phyloP scores from a whole-genome alignment of 2,888 invertebrate genomes.

The Plagiodera versicolora region DNA sequence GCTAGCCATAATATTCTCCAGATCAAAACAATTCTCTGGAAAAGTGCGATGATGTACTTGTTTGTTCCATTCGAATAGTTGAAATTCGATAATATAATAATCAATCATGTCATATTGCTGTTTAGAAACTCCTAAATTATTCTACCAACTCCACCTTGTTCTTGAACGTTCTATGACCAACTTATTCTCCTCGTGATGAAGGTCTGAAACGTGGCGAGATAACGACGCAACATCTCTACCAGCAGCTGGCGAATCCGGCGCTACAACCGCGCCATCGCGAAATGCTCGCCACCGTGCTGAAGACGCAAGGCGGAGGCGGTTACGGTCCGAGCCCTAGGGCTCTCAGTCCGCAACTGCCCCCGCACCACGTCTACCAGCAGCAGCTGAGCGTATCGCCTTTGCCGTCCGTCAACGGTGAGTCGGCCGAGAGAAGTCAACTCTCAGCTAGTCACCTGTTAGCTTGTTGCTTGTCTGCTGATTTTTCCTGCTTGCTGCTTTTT shows the following conservation, averaged over 20 bases:
- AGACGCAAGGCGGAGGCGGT: conserved; percentile 51
- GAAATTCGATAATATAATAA: too few species aligned
- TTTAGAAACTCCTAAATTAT: too few species aligned
- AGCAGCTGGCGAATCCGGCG: conserved; percentile 74
- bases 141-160: too few species aligned
- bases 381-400: conserved; percentile 65
- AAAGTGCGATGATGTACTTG: too few species aligned
- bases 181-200: conserved; percentile 46
- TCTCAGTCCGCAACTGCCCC: conserved; percentile 52
- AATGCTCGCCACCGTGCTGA: conserved; percentile 68
- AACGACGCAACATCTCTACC: conserved; percentile 72
- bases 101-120: too few species aligned
- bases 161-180: too few species aligned
- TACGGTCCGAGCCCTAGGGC: conserved; percentile 50
- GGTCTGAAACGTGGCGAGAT: conserved; percentile 78
- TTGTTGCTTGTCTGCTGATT: too few species aligned
- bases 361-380: conserved; percentile 57
- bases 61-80: too few species aligned
- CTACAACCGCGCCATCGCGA: conserved; percentile 75
- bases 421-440: neutral
- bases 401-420: conserved; percentile 61
- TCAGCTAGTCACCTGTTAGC: too few species aligned
- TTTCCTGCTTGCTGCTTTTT: neutral
- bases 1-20: too few species aligned
- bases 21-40: too few species aligned